Evolutionary conservation across 2,888 invertebrate genomes (phyloP), one percentile per base, ranked within the genome.

Genomic region (Phyto melanocephala): DNA sequence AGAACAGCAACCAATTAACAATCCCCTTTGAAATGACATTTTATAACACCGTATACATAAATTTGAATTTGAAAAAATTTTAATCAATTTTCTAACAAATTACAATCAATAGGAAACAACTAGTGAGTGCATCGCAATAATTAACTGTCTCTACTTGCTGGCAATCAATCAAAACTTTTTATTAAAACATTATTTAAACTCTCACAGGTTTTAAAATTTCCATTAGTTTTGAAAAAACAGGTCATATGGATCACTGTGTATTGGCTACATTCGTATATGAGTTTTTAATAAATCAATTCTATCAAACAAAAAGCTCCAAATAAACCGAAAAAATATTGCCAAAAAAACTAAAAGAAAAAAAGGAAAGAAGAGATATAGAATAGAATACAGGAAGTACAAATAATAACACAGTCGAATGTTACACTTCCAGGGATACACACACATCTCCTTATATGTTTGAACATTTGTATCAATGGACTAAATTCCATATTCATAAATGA

Each of bases 221-320:
- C 77, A 77, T 70, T 77, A 62, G 35, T 45, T 54, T 54, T 22
- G 13, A 45, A 71, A 47, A 40, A 79, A 42, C 63, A 72, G 62
- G 77, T 45, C 78, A 78, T 33, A 58, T 60, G 56, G 40, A 79
- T 56, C 72, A 68, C 68, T 74, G 72, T 78, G 47, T 67, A 58
- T 68, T 68, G 74, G 40, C 24, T 63, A 50, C 58, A 35, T n/a
- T 75, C 52, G 22, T 24, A 58, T 22, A 45, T 35, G 54, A 62
- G 70, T 71, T 76, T 67, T 80, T 82, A 82, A 82, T 82, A 82
- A 82, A 82, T 82, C 82, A 82, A 82, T 80, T 82, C 71, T 56
- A 82, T 80, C 80, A 79, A 80, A 75, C 50, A 54, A 52, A 75
- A 79, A 79, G 60, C 52, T 33, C 17, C 15, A 75, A 75, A 35